phyloP scores from a whole-genome alignment of 2,797 vertebrate species.

The Mallotus villosus region DNA sequence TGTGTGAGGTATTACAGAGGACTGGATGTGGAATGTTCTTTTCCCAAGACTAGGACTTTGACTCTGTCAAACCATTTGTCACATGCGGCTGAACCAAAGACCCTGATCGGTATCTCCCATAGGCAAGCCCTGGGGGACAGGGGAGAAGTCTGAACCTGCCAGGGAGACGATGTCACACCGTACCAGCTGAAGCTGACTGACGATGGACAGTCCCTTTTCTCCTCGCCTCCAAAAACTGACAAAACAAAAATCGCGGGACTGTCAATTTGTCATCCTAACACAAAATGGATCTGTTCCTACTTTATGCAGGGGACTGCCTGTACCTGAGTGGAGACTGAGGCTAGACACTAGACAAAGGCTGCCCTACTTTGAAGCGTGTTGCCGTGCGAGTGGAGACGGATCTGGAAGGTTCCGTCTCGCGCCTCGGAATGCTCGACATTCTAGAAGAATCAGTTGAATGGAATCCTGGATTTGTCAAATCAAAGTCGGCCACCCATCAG shows the following conservation, averaged over 20 bases:
- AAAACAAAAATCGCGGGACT: no score
- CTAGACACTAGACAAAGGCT: no score
- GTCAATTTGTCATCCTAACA: neutral
- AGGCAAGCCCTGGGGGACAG: slow-evolving; percentile 23
- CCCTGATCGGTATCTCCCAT: slow-evolving; percentile 12
- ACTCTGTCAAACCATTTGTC: neutral
- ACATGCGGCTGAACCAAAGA: slow-evolving; percentile 19
- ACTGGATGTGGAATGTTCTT: slow-evolving; percentile 1
- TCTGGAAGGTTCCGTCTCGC: no score
- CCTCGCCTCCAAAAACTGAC: neutral
- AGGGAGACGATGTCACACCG: slow-evolving; percentile 40
- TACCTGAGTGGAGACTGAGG: no score
- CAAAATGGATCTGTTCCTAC: no score
- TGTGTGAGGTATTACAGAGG: slow-evolving; percentile 15
- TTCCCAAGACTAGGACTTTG: neutral
- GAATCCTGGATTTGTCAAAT: neutral
- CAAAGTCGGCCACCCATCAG: neutral
- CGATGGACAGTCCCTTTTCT: neutral
- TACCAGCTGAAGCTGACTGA: slow-evolving; percentile 34
- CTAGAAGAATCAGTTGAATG: no score
- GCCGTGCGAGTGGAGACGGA: no score
- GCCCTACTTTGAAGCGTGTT: no score
- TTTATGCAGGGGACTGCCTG: no score
- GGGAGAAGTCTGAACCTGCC: slow-evolving; percentile 19
- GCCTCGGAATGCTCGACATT: no score